A percentile compares a stretch with the other conserved stretches of the same genome.
Conservation (phyloP, 2,888 invertebrate genomes). For the Drosophila recens region DNA sequence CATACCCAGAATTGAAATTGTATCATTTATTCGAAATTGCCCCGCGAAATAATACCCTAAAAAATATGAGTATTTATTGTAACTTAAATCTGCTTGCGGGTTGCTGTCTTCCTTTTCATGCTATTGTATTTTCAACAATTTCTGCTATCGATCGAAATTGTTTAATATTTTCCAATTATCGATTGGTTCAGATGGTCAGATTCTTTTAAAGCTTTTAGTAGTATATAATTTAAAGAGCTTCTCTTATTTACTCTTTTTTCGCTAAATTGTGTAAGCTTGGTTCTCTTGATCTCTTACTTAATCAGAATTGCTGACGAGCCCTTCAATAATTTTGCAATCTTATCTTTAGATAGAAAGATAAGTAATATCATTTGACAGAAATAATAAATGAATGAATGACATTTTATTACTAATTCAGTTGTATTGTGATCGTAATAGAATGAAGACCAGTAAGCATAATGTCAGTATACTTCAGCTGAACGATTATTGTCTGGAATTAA, state of each 20-base stretch:
- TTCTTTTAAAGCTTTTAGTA: background rate
- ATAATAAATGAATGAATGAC: background rate
- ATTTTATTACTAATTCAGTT: background rate
- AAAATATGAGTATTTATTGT: constrained; percentile 4
- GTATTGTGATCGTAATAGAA: background rate
- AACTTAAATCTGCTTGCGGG: background rate
- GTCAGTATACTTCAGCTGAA: background rate
- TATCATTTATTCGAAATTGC: constrained; percentile 42
- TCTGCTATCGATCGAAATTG: background rate
- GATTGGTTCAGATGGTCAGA: no score
- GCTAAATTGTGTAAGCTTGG: no score
- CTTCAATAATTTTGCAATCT: background rate
- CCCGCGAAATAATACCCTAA: constrained; percentile 2
- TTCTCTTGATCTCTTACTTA: background rate
- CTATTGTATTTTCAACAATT: background rate
- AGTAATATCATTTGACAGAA: no score
- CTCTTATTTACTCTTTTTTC: background rate
- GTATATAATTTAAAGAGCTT: no score
- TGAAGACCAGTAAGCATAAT: background rate
- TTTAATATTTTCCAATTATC: background rate
- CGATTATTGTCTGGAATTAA: background rate
- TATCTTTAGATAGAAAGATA: background rate
- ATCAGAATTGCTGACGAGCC: background rate
- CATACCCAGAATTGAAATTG: constrained; percentile 38
- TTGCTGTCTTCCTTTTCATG: background rate